These are phyloP conservation scores for Apocrypta bakeri DNA, from an alignment of 1,140 invertebrate genomes.

Conservation along the genomic window DNA sequence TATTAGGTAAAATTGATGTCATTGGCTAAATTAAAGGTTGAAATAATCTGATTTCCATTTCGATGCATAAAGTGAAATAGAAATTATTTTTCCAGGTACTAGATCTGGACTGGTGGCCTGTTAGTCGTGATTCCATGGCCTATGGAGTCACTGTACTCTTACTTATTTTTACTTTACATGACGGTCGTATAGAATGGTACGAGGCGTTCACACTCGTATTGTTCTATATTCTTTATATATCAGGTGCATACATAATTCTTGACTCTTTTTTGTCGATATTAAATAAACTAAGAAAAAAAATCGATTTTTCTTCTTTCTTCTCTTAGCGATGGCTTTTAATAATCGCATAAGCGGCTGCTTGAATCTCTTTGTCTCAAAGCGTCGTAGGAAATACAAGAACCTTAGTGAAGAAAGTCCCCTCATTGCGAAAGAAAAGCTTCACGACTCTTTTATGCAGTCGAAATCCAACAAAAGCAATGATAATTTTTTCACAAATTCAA, in stretches of 20 bases:
- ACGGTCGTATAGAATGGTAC: slow-evolving; percentile 79
- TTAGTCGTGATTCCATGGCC: slow-evolving; percentile 79
- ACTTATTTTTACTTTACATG: slow-evolving; percentile 77
- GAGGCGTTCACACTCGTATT: slow-evolving; percentile 77
- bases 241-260: slow-evolving; percentile 68
- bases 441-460: slow-evolving; percentile 53
- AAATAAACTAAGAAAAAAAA: not conserved
- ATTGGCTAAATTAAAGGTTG: too few relatives aligned
- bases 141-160: slow-evolving; percentile 80
- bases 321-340: slow-evolving; percentile 71
- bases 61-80: not conserved
- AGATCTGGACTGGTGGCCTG: slow-evolving; percentile 80
- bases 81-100: slow-evolving; percentile 72
- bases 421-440: slow-evolving; percentile 60
- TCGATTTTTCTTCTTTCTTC: not conserved
- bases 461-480: slow-evolving; percentile 48
- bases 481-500: slow-evolving; percentile 53
- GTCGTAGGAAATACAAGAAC: slow-evolving; percentile 64
- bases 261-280: not conserved
- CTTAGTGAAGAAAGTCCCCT: slow-evolving; percentile 66
- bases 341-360: slow-evolving; percentile 62
- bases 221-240: slow-evolving; percentile 76
- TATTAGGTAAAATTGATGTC: too few relatives aligned
- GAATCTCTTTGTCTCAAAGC: slow-evolving; percentile 55
- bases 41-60: too few relatives aligned